These are phyloP conservation scores for Trichopoda pennipes DNA, from an alignment of 2,888 invertebrate species.

Conservation along the genomic window DNA sequence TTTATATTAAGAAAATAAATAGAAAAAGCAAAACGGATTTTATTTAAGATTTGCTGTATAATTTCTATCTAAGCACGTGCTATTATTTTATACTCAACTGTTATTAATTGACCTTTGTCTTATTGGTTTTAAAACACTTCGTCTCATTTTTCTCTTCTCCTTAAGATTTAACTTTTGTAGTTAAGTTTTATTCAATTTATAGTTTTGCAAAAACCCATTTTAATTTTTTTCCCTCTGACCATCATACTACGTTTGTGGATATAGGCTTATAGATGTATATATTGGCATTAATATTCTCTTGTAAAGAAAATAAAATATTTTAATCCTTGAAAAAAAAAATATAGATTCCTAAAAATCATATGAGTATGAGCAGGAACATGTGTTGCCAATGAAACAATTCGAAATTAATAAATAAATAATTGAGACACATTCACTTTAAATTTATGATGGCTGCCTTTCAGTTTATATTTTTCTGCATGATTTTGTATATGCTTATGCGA, in stretches of 20 bases:
- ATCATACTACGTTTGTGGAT: too few species aligned
- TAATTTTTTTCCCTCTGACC: neutral
- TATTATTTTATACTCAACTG: neutral
- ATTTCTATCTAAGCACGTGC: neutral
- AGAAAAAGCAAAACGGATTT: too few species aligned
- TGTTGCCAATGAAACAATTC: conserved; percentile 45
- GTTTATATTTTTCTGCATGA: neutral
- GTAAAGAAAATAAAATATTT: neutral
- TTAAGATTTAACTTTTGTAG: conserved; percentile 29
- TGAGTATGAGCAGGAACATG: conserved; percentile 26
- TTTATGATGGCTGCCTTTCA: conserved; percentile 12
- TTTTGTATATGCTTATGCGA: neutral
- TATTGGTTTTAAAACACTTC: neutral
- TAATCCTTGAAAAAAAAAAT: too few species aligned
- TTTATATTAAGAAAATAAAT: too few species aligned
- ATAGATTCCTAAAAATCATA: conserved; percentile 7
- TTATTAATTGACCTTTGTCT: neutral
- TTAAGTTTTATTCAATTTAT: conserved; percentile 18
- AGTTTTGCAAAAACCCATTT: conserved; percentile 1
- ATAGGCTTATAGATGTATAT: neutral
- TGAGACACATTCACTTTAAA: neutral
- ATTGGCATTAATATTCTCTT: neutral
- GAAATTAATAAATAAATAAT: conserved; percentile 30
- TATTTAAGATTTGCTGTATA: too few species aligned
- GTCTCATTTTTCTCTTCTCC: neutral